phyloP scores from a whole-genome alignment of 2,797 vertebrate genomes.

The Leptatherina wallacei region DNA sequence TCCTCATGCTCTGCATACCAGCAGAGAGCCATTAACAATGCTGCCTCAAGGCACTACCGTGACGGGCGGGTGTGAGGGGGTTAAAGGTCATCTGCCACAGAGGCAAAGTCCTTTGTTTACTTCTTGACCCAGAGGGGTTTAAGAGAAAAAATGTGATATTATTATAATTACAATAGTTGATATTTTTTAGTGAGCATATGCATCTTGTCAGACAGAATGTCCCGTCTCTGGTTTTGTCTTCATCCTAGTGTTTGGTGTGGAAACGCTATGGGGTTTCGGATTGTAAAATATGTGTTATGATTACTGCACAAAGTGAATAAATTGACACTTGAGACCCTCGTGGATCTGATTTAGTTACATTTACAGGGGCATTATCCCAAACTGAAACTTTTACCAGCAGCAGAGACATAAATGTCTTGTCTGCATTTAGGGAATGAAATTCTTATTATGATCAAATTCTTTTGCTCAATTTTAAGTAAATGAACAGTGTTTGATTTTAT shows the following conservation, averaged over 20 bases:
- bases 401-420: conserved; percentile 1
- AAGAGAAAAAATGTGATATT: conserved; percentile 15
- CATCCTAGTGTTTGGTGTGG: conserved; percentile 4
- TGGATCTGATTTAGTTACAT: no score
- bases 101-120: conserved; percentile 56
- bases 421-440: background rate
- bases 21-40: conserved; percentile 65
- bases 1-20: conserved; percentile 73
- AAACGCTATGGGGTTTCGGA: conserved; percentile 3
- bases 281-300: background rate
- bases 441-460: background rate
- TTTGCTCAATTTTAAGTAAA: conserved; percentile 4
- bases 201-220: background rate
- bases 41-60: conserved; percentile 51
- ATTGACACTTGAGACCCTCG: background rate
- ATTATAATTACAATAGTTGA: conserved; percentile 4
- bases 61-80: conserved; percentile 57
- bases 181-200: background rate
- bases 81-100: conserved; percentile 54
- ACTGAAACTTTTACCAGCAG: background rate
- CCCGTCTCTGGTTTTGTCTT: background rate
- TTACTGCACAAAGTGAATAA: background rate
- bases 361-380: conserved; percentile 1
- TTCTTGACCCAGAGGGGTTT: conserved; percentile 34
- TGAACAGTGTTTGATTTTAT: conserved; percentile 7